These are phyloP conservation scores for Paramisgurnus dabryanus DNA, from an alignment of 2,113 vertebrate genomes.

Conservation along the genomic window DNA sequence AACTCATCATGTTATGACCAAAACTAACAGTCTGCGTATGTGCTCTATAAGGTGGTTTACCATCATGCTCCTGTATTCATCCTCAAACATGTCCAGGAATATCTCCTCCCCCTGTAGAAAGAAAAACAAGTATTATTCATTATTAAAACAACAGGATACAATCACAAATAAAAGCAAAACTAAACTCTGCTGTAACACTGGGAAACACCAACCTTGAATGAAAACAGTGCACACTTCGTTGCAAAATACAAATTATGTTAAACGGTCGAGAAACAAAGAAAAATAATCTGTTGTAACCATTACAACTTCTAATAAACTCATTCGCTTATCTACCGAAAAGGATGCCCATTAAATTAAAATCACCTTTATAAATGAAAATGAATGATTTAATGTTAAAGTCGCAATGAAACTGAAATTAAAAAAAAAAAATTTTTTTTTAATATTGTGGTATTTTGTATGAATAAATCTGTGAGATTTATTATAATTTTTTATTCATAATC, in stretches of 20 bases:
- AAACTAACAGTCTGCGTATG: background rate
- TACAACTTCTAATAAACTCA: too few species aligned
- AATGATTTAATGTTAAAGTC: background rate
- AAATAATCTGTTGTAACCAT: background rate
- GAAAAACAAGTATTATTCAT: background rate
- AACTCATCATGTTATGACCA: background rate
- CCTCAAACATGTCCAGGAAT: constrained; percentile 99
- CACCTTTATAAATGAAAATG: background rate
- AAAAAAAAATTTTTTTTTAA: too few species aligned
- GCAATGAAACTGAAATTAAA: too few species aligned
- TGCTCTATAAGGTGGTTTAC: constrained; percentile 70
- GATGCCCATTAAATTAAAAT: background rate
- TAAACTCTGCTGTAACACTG: background rate
- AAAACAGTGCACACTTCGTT: background rate
- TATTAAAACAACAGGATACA: background rate
- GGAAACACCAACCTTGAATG: background rate
- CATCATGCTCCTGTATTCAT: constrained; percentile 96
- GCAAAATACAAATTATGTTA: background rate
- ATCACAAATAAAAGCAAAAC: background rate
- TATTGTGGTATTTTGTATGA: too few species aligned
- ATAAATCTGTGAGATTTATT: too few species aligned
- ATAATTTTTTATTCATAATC: too few species aligned
- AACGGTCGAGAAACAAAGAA: background rate
- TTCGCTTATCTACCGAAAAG: too few species aligned
- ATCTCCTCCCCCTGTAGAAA: constrained; percentile 92